Evolutionary conservation across 2,888 invertebrate species (phyloP), one percentile per base, ranked within the genome.

Genomic region (Ischnus inquisitorius): DNA sequence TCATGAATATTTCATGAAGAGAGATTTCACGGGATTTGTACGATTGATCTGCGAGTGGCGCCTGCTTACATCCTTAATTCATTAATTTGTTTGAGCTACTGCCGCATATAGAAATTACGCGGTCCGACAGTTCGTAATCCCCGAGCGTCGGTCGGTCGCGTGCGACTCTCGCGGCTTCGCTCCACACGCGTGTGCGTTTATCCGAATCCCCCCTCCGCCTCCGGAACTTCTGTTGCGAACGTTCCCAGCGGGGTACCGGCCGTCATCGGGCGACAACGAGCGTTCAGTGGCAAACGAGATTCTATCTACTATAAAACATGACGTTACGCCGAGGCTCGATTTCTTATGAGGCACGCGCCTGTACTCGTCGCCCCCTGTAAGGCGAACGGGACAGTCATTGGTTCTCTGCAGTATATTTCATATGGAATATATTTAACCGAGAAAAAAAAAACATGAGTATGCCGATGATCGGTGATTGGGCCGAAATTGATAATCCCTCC

Each of bases 101-200:
- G 83, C 86, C 86, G 87, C 83, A 69, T 71, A 85, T 86, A 68
- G 79, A 86, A 90, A 91, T 92, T 91, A 92, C 89, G 88, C 89
- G 92, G 90, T 89, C 88, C 91, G 89, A 91, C 92, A 92, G 92
- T 91, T 92, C 90, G 87, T 88, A 89, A 91, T 90, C 91, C 90
- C 81, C 86, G 89, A 88, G 85, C 90, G 88, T 87, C 88, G 87
- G 85, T 87, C 87, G 83, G 87, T 86, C 93, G 91, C 92, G 92
- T 92, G 92, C 89, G 88, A 69, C 79, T 48, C 54, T 60, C 65
- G 43, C 72, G 43, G 54, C 41, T n/a, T 12, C 12, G 12, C n/a
- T 34, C 46, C 54, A 41, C 60, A 41, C 74, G 34, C 77, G 75
- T 78, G 54, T 74, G 77, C 67, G 51, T 71, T 75, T 79, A 57